These are phyloP conservation scores for Phalacrocorax brasilianus DNA, from an alignment of 2,113 vertebrate species.

Conservation along the genomic window DNA sequence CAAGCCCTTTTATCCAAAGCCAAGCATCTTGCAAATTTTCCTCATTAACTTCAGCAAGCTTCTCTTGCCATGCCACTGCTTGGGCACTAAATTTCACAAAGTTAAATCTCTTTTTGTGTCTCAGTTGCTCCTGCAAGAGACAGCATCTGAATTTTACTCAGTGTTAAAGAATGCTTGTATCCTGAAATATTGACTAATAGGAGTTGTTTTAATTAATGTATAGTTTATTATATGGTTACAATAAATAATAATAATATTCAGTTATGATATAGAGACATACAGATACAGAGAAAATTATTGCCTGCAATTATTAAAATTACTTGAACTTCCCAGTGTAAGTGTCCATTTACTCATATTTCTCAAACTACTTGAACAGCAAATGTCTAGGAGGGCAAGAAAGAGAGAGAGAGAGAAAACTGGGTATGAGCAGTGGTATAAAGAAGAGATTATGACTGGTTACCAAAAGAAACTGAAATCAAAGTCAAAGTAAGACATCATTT, in stretches of 20 bases:
- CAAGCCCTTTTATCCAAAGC: slow-evolving; percentile 77
- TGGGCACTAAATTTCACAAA: slow-evolving; percentile 80
- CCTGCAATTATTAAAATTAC: background rate
- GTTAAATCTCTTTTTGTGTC: slow-evolving; percentile 80
- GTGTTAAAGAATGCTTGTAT: background rate
- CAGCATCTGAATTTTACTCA: background rate
- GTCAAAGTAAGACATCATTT: background rate
- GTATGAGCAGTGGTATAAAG: background rate
- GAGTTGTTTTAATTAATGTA: background rate
- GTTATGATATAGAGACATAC: background rate
- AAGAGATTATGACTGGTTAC: background rate
- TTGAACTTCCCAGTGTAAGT: background rate
- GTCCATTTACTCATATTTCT: background rate
- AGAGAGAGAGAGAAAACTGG: background rate
- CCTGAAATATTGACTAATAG: background rate
- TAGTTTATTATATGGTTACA: background rate
- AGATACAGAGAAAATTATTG: background rate
- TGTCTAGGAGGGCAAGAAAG: background rate
- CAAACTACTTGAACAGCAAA: background rate
- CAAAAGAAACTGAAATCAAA: background rate
- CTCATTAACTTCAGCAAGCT: slow-evolving; percentile 77
- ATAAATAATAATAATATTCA: background rate
- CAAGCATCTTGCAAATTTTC: slow-evolving; percentile 72
- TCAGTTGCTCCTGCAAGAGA: slow-evolving; percentile 80
- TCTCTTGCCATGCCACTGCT: slow-evolving; percentile 74